Conservation (phyloP, 2,888 invertebrate species). For the Glomeris marginata region DNA sequence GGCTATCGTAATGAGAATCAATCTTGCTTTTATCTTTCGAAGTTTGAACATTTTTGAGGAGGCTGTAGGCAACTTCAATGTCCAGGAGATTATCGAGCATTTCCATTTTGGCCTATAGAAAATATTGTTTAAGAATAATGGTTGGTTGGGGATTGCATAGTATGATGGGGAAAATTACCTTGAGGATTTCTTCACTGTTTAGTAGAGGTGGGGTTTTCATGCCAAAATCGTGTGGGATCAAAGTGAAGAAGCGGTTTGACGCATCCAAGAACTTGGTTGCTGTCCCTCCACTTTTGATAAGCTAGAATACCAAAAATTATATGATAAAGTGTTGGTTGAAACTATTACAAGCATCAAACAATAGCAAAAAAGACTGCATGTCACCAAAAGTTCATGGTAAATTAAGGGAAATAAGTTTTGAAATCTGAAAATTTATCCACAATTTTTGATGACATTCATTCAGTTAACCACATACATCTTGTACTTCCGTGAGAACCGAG, state of each 20-base stretch:
- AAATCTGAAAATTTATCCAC: conserved; percentile 5
- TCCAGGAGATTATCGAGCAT: conserved; percentile 89
- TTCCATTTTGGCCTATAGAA: conserved; percentile 42
- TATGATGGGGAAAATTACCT: too few species aligned
- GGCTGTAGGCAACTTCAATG: conserved; percentile 84
- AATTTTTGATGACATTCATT: neutral
- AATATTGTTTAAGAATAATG: neutral
- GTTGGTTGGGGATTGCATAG: too few species aligned
- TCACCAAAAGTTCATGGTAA: neutral
- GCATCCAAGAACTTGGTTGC: conserved; percentile 54
- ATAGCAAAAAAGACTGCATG: conserved; percentile 5
- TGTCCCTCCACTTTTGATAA: conserved; percentile 25
- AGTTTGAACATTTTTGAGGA: conserved; percentile 45
- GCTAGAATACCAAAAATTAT: conserved; percentile 16
- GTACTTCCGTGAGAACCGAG: conserved; percentile 45
- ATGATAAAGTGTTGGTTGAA: neutral
- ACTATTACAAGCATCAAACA: neutral
- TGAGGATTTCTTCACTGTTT: conserved; percentile 54
- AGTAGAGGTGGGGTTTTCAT: conserved; percentile 64
- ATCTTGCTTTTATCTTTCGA: conserved; percentile 45
- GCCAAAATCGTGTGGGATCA: conserved; percentile 92
- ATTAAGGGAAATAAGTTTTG: neutral
- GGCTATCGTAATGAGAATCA: conserved; percentile 71
- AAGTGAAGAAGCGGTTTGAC: conserved; percentile 85
- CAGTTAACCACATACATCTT: conserved; percentile 16